A percentile compares a stretch with the other conserved stretches of the same genome.
Evolutionary conservation across 2,888 invertebrate species (phyloP).

Genomic region (Metallyticus violacea): DNA sequence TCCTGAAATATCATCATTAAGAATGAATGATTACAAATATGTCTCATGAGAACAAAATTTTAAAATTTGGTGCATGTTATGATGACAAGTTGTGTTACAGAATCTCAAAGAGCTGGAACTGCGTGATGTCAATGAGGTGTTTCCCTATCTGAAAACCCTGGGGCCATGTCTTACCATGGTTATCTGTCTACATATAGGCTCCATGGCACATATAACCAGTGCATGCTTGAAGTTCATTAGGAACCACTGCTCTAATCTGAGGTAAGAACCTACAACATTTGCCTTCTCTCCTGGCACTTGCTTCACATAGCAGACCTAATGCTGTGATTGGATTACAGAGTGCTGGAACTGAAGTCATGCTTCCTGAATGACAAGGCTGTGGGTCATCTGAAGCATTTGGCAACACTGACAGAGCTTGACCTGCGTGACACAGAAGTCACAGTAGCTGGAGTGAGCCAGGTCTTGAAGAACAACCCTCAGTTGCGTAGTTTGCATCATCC

Average conservation of each 20-base stretch:
- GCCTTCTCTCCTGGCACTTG: not conserved
- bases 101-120: slow-evolving; percentile 35
- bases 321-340: slow-evolving; percentile 22
- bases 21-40: too few relatives aligned
- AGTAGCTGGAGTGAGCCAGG: slow-evolving; percentile 29
- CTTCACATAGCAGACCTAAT: not conserved
- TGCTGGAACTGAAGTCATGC: slow-evolving; percentile 32
- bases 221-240: slow-evolving; percentile 31
- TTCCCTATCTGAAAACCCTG: slow-evolving; percentile 33
- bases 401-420: slow-evolving; percentile 33
- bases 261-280: slow-evolving; percentile 13
- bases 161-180: slow-evolving; percentile 32
- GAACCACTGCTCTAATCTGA: slow-evolving; percentile 33
- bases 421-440: slow-evolving; percentile 35
- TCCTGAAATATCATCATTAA: too few relatives aligned
- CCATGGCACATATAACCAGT: slow-evolving; percentile 31
- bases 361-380: slow-evolving; percentile 35
- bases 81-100: slow-evolving; percentile 31
- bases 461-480: slow-evolving; percentile 34
- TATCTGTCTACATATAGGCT: slow-evolving; percentile 29
- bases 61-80: too few relatives aligned
- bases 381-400: slow-evolving; percentile 30
- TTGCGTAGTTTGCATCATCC: slow-evolving; percentile 32
- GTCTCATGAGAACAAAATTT: too few relatives aligned
- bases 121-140: slow-evolving; percentile 32